Percentiles rank a stretch among this genome's conserved stretches.
These are phyloP conservation scores for Drosophila demipolita DNA, from an alignment of 2,888 invertebrate species.

Conservation along the genomic window DNA sequence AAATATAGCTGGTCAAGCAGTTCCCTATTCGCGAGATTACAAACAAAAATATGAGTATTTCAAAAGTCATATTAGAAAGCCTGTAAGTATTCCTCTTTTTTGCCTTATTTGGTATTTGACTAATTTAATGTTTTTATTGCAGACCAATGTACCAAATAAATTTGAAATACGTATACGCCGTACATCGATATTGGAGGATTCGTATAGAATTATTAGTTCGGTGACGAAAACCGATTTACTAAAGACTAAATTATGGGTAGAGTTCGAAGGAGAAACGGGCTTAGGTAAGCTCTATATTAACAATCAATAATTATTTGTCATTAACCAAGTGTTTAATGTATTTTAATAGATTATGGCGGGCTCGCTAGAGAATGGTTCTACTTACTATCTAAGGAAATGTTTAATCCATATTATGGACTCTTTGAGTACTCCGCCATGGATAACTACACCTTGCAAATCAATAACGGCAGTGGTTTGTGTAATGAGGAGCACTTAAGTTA, in stretches of 20 bases:
- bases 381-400: conserved; percentile 99
- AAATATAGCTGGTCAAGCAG: conserved; percentile 98
- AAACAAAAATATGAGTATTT: conserved; percentile 99
- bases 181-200: conserved; percentile 97
- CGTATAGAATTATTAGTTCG: conserved; percentile 96
- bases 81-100: conserved; percentile 86
- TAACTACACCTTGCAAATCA: conserved; percentile 99
- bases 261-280: conserved; percentile 99
- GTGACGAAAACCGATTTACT: conserved; percentile 96
- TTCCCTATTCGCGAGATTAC: conserved; percentile 99
- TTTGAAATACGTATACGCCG: conserved; percentile 98
- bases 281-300: conserved; percentile 85
- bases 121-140: conserved; percentile 70
- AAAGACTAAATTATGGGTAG: conserved; percentile 99
- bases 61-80: conserved; percentile 97
- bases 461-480: conserved; percentile 98
- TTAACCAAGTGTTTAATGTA: background rate
- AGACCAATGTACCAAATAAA: conserved; percentile 98
- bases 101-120: background rate
- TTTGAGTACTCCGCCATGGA: conserved; percentile 99
- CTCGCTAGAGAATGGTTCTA: conserved; percentile 99
- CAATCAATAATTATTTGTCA: background rate
- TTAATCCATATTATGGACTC: conserved; percentile 99
- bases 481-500: conserved; percentile 99
- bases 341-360: conserved; percentile 93